Conservation (phyloP, 2,888 invertebrate species). For the Callinectes sapidus region DNA sequence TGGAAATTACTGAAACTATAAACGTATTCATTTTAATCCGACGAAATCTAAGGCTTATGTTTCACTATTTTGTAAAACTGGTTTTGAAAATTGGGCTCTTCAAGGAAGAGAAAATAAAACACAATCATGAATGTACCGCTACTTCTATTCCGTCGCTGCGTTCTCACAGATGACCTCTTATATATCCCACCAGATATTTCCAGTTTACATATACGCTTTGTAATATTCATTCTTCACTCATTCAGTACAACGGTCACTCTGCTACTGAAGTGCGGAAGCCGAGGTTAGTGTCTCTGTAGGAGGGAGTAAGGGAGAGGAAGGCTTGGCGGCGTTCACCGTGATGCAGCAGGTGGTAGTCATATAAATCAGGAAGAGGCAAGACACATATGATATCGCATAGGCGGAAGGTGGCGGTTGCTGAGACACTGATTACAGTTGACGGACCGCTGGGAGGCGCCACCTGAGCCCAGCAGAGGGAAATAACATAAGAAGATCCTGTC, state of each 20-base stretch:
- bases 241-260: neutral
- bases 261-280: neutral
- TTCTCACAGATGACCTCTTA: neutral
- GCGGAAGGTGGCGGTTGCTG: slow-evolving; percentile 36
- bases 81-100: neutral
- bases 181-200: neutral
- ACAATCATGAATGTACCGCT: no score
- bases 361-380: slow-evolving; percentile 53
- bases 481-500: neutral
- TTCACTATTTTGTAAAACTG: neutral
- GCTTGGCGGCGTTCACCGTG: neutral
- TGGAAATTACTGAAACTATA: neutral
- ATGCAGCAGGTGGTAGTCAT: slow-evolving; percentile 40
- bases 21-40: neutral
- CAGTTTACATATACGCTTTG: neutral
- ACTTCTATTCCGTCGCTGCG: neutral
- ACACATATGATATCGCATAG: slow-evolving; percentile 43
- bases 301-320: slow-evolving; percentile 16
- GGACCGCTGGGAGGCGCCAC: slow-evolving; percentile 49
- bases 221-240: neutral
- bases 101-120: no score
- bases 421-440: slow-evolving; percentile 57
- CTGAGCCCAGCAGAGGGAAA: slow-evolving; percentile 40
- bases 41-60: neutral
- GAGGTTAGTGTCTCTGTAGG: neutral